Evolutionary conservation across 2,797 vertebrate genomes (phyloP), one percentile per base, ranked within the genome.

Genomic region (Enteromius anoplus): DNA sequence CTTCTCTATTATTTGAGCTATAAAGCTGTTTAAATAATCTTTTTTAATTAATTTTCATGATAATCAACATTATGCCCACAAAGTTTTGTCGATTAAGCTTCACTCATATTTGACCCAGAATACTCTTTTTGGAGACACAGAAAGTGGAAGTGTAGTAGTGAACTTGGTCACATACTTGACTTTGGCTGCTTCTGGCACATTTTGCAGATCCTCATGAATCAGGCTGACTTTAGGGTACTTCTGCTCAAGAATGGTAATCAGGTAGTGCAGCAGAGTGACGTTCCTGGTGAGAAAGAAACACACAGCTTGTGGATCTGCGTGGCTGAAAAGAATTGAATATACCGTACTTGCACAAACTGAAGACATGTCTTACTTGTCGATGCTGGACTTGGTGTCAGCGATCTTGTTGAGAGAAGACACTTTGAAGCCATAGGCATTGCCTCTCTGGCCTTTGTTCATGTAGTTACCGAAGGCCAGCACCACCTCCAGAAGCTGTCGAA

Each of bases 361-460:
- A 68, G 49, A 3, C 3, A 0, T 19, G 19, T 85, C 93, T 93
- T 92, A 99, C 97, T 94, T 98, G 93, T 98, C 96, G 81, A 93
- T 96, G 92, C 97, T 98, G 85, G 97, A 99, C 88, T 97, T 98
- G 75, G 97, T 99, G 92, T 99, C 97, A 0, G 95, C 95, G 0
- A 99, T 97, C 94, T 98, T 99, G 93, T 98, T 98, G 78, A 99
- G 95, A 85, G 97, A 98, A 85, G 96, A 95, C 84, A 98, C 93
- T 92, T 95, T 98, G 85, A 98, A 99, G 51, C 97, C 97, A 0
- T 93, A 97, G 0, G 97, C 97, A 0, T 97, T 98, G 79, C 97
- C 97, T 84, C 97, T 93, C 85, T 98, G 97, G 70, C 97, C 97
- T 90, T 97, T 98, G 92, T 98, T 99, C 97, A 99, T 98, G 91